Base-by-base conservation (phyloP, 2,888 invertebrate species). In the Dorcus hopei region DNA sequence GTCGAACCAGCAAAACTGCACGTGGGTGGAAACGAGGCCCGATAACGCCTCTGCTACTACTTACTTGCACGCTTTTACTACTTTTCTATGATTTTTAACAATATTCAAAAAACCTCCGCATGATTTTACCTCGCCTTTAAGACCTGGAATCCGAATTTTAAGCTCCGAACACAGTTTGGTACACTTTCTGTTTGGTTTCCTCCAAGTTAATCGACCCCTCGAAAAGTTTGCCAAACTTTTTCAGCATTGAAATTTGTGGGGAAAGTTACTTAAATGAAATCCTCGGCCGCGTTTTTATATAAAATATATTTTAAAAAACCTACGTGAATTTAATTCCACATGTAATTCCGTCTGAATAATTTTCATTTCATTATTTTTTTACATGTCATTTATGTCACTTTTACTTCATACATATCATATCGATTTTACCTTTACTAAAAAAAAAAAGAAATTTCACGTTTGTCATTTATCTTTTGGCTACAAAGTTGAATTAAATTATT, bases 171-270 rank as follows among this genome's bases (percentile, higher is more conserved):
- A 70, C 72, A 49, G 76, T 74, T 75, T 70, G 74, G 74, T 72
- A 74, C 74, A 74, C 69, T 76, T 76, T 76, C 73, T 69, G 74
- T 71, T 72, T 71, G 73, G 74, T 73, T 74, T 68, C 71, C 74
- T 72, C 73, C 72, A 72, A 77, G 77, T 77, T 77, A 77, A 77
- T 77, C 77, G 76, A 77, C 76, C 77, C 77, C 75, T 76, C 76
- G 74, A 68, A 76, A 76, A 77, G 74, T 74, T 72, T 68, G 67
- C 57, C 69, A 74, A 77, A 78, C 77, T 78, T 78, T 78, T 78
- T 77, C 76, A 70, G 74, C 76, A 75, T 74, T 76, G 76, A 76
- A 77, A 76, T 76, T 77, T 75, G 77, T 72, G 71, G 74, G 75
- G 74, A 74, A 76, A 75, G 75, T 76, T 75, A 72, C 71, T 66